Evolutionary conservation across 2,888 invertebrate species (phyloP), one percentile per base, ranked within the genome.

Genomic region (Marronus borbonicus): DNA sequence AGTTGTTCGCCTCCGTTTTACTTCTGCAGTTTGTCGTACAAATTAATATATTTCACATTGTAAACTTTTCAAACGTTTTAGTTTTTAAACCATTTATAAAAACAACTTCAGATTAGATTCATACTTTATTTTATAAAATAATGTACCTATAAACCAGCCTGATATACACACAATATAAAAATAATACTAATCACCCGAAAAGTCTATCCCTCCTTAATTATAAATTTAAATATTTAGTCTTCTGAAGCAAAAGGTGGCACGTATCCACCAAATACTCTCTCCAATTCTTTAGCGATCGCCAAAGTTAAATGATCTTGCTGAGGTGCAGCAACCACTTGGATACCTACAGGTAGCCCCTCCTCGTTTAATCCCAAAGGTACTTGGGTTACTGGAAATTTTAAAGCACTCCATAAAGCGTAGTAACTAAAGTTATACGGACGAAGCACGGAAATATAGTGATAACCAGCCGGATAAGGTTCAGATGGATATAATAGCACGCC

Each of bases 401-500:
- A 88, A 10, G 93, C 94, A 89, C 97, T 98, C 88, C 97, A 95
- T 76, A 98, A 89, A 24, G 93, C 93, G 89, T 95, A 97, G 88
- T 97, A 96, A 68, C 93, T 92, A 87, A 97, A 96, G 89, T 97
- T 97, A 88, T 92, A 94, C 0, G 96, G 94, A 75, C 95, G 92
- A 10, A 96, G 86, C 81, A 95, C 91, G 24, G 94, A 91, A 76
- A 95, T 92, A 87, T 94, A 93, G 89, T 98, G 97, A 87, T 95
- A 95, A 17, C 94, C 94, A 0, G 98, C 96, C 2, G 94, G 91
- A 79, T 91, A 91, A 0, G 97, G 96, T 79, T 94, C 93, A 5
- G 95, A 93, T 49, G 97, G 97, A 87, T 94, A 97, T 76, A 98
- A 86, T 4, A 98, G 89, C 3, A 98, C 93, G 0, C 97, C 97